Percentiles rank a stretch among this genome's conserved stretches.
phyloP scores from a whole-genome alignment of 2,113 vertebrate species.

The Cepphus grylle region DNA sequence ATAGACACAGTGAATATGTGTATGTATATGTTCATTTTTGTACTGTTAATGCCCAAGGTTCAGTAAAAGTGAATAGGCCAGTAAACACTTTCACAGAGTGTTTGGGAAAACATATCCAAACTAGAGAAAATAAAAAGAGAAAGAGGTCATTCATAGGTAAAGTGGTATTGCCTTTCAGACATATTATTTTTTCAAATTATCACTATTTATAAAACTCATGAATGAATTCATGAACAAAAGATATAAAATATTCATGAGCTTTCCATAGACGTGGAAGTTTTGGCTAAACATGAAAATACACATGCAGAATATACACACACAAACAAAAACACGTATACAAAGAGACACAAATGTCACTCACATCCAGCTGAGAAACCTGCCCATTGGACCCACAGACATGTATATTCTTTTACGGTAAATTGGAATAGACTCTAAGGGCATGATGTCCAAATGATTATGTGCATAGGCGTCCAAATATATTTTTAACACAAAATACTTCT shows the following conservation, averaged over 20 bases:
- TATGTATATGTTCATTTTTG: not conserved
- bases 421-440: not conserved
- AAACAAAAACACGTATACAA: not conserved
- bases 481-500: not conserved
- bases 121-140: not conserved
- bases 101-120: not conserved
- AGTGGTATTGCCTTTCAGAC: constrained; percentile 29
- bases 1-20: not conserved
- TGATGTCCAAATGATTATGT: not conserved
- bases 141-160: constrained; percentile 22
- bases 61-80: not conserved
- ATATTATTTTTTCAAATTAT: constrained; percentile 52
- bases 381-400: not conserved
- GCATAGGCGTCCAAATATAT: accelerated
- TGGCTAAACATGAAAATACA: not conserved
- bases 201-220: constrained; percentile 43
- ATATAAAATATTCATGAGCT: constrained; percentile 25
- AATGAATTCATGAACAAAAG: constrained; percentile 46
- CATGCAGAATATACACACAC: not conserved
- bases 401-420: not conserved
- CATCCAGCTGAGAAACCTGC: not conserved
- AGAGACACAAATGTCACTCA: not conserved
- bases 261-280: not conserved
- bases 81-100: not conserved
- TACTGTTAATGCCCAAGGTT: not conserved